Evolutionary conservation across 1,140 invertebrate genomes (phyloP), one percentile per base, ranked within the genome.

Genomic region (Pseudomyrmex dendroicus): DNA sequence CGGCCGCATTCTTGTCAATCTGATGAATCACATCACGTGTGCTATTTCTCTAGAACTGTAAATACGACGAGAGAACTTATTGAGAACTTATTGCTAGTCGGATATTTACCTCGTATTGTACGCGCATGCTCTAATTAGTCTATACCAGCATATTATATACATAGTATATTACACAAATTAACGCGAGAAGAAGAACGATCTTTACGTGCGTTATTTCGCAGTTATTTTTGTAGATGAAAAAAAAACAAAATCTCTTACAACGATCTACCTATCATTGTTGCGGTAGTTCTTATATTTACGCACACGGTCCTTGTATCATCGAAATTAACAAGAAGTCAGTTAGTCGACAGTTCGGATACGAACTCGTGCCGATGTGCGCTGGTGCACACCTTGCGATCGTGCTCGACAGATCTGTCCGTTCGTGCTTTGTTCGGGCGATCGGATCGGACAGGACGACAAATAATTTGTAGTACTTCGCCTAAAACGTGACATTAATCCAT

Each of bases 191-290:
- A 54, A 35, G 20, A 61, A 59, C 66, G 44, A 25, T 46, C 52
- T 54, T 13, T 13, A 12, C 13, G 35, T 7, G 35, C 35, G 10
- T 48, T 52, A 20, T 10, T 72, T 78, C 52, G 66, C 76, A 70
- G 2, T 70, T 80, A 72, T 70, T 70, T 70, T 72, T 48, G 46
- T 76, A 77, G 73, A 1, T 61, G 44, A 70, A 80, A 72, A n/a
- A 35, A 35, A 35, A 0, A 35, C 35, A 35, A 35, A 35, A 35
- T 35, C 35, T 70, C 64, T 70, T 59, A 72, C 76, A 80, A 80
- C 76, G 76, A 80, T 72, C 44, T 80, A 78, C 22, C 22, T 76
- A 63, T 78, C 15, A 35, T 12, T 68, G 15, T 59, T 78, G 66
- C 56, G 56, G 12, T n/a, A 57, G 52, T 3, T 56, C 12, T 70